phyloP scores from a whole-genome alignment of 2,888 invertebrate species.

The Bimastos eiseni region DNA sequence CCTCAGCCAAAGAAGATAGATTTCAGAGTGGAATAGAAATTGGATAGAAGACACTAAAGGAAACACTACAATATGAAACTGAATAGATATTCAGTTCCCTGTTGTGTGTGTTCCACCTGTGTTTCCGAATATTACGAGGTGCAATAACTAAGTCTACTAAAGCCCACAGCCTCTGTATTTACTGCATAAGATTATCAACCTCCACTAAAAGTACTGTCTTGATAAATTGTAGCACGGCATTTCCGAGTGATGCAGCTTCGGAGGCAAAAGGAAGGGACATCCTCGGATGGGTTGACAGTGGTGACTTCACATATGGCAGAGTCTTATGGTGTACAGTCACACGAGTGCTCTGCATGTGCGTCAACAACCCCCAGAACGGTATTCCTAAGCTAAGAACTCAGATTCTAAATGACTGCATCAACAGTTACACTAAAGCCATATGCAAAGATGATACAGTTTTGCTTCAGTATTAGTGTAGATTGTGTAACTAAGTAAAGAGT shows the following conservation, averaged over 20 bases:
- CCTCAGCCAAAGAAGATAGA: too few relatives aligned
- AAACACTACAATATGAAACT: too few relatives aligned
- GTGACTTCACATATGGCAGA: neutral
- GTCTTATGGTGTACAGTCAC: neutral
- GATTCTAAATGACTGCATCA: neutral
- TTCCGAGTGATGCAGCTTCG: neutral
- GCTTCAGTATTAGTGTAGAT: neutral
- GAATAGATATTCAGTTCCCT: too few relatives aligned
- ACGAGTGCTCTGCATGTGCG: neutral
- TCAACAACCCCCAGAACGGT: neutral
- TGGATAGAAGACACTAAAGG: too few relatives aligned
- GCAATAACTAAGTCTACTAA: too few relatives aligned
- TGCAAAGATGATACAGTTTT: neutral
- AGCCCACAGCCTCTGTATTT: too few relatives aligned
- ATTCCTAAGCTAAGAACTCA: neutral
- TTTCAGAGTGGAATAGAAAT: too few relatives aligned
- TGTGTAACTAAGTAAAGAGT: slow-evolving; percentile 13
- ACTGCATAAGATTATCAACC: too few relatives aligned
- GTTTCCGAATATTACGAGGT: too few relatives aligned
- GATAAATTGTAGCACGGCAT: neutral
- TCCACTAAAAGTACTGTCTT: too few relatives aligned
- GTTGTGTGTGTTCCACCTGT: too few relatives aligned
- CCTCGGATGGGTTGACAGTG: neutral
- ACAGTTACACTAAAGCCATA: neutral
- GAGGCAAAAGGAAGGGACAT: neutral